Base-by-base conservation (phyloP, 1,140 invertebrate genomes). In the Drosophila navojoa region DNA sequence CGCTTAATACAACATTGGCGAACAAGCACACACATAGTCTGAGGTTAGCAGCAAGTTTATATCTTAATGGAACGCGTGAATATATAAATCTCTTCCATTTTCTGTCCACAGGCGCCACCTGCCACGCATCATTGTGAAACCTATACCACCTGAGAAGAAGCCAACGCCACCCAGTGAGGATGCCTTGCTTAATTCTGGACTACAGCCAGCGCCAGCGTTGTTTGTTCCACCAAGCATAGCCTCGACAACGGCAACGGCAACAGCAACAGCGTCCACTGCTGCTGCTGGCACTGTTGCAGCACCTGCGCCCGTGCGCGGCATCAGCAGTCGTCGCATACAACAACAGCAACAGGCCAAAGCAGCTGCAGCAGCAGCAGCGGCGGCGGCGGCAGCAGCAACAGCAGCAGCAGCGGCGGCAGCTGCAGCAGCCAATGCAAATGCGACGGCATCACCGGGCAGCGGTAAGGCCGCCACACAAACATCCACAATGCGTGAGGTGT, bases 401-500 rank as follows among this genome's bases (percentile, higher is more conserved):
- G 76, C 74, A 29, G 81, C 81, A 25, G 77, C 73, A 0, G 70
- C 71, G 5, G 81, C 78, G 5, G 63, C 71, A 11, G 76, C 77
- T 3, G 81, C 68, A n/a, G 73, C 73, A 25, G 69, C 81, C 13
- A 74, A 81, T 16, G 74, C 89, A 13, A 68, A 75, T 0, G 62
- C 77, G 2, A 13, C 29, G 13, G 50, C 62, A 27, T 68, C 81
- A 27, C 63, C 84, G 10, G 68, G 59, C 44, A 45, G 74, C 10
- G 54, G 79, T 25, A 91, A 91, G 58, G 72, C 74, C 1, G 74
- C 71, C 10, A 80, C 79, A 7, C 90, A 93, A 90, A 93, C 93
- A 4, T 93, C 94, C n/a, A 97, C 96, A 32, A 97, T 97, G 96
- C 94, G 96, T 70, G 96, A 97, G 92, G 96, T 97, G 9, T 90